A percentile compares a stretch with the other conserved stretches of the same genome.
Conservation (phyloP, 2,888 invertebrate species). For the Drosophila bunnanda region DNA sequence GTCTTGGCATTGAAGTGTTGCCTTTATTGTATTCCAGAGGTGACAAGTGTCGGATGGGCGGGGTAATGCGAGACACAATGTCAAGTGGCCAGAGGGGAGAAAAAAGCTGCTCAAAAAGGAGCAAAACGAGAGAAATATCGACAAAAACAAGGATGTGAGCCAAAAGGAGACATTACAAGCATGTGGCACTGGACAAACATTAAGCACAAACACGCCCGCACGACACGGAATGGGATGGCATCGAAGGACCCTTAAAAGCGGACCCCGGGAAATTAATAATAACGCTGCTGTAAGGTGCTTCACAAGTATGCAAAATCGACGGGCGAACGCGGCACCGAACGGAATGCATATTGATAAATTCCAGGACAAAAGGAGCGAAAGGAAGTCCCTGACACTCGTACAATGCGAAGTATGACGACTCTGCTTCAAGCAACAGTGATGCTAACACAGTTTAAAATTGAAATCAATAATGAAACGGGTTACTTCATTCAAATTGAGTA, state of each 20-base stretch:
- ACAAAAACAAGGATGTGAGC: slow-evolving; percentile 8
- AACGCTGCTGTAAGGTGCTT: slow-evolving; percentile 36
- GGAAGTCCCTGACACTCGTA: slow-evolving; percentile 5
- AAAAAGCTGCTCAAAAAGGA: slow-evolving; percentile 16
- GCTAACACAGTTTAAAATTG: background rate
- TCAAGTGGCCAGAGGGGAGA: slow-evolving; percentile 36
- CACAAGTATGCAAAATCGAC: slow-evolving; percentile 59
- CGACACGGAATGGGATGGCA: slow-evolving; percentile 51
- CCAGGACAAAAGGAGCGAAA: slow-evolving; percentile 29
- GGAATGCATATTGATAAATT: slow-evolving; percentile 69
- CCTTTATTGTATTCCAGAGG: slow-evolving; percentile 41
- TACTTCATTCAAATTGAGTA: background rate
- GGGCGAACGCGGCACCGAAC: slow-evolving; percentile 26
- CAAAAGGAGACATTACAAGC: slow-evolving; percentile 37
- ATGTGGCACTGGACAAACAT: slow-evolving; percentile 48
- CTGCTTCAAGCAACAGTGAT: slow-evolving; percentile 6
- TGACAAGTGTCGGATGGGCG: slow-evolving; percentile 53
- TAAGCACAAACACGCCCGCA: slow-evolving; percentile 49
- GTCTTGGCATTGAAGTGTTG: slow-evolving; percentile 49
- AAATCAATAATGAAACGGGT: background rate
- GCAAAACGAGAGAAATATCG: slow-evolving; percentile 5
- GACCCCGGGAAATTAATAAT: slow-evolving; percentile 54
- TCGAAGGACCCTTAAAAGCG: slow-evolving; percentile 1
- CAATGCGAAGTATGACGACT: slow-evolving; percentile 9
- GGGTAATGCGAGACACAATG: slow-evolving; percentile 55